Percentiles rank a stretch among this genome's conserved stretches.
Conservation (phyloP, 1,140 invertebrate genomes). For the Sycophila sp. region DNA sequence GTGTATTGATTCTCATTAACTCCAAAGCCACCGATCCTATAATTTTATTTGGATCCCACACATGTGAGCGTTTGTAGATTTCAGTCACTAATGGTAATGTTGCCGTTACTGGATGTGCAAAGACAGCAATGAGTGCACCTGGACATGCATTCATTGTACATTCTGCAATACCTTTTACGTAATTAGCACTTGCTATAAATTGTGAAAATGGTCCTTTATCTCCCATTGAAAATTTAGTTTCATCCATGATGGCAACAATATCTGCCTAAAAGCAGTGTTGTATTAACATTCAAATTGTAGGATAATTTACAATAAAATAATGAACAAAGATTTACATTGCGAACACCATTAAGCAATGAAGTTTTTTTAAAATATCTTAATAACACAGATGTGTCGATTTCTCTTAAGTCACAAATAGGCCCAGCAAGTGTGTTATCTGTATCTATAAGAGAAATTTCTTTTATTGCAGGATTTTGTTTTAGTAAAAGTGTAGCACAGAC, state of each 20-base stretch:
- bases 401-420: conserved; percentile 43
- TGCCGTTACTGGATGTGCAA: conserved; percentile 53
- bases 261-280: conserved; percentile 45
- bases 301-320: conserved; percentile 11
- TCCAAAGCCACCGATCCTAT: conserved; percentile 52
- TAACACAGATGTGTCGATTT: conserved; percentile 53
- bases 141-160: conserved; percentile 45
- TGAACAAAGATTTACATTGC: conserved; percentile 46
- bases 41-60: conserved; percentile 53
- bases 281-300: background rate
- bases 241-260: conserved; percentile 58
- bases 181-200: conserved; percentile 43
- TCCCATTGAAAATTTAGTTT: conserved; percentile 43
- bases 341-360: conserved; percentile 43
- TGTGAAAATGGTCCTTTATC: conserved; percentile 41
- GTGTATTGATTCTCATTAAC: conserved; percentile 50
- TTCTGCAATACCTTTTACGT: conserved; percentile 49
- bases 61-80: conserved; percentile 46
- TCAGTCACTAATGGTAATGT: conserved; percentile 54
- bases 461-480: conserved; percentile 55
- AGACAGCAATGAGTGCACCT: conserved; percentile 53
- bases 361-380: conserved; percentile 49
- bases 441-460: conserved; percentile 52
- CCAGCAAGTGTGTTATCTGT: conserved; percentile 40
- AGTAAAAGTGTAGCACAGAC: conserved; percentile 51